These are phyloP conservation scores for Chrysina gloriosa DNA, from an alignment of 2,888 invertebrate species.

Conservation along the genomic window DNA sequence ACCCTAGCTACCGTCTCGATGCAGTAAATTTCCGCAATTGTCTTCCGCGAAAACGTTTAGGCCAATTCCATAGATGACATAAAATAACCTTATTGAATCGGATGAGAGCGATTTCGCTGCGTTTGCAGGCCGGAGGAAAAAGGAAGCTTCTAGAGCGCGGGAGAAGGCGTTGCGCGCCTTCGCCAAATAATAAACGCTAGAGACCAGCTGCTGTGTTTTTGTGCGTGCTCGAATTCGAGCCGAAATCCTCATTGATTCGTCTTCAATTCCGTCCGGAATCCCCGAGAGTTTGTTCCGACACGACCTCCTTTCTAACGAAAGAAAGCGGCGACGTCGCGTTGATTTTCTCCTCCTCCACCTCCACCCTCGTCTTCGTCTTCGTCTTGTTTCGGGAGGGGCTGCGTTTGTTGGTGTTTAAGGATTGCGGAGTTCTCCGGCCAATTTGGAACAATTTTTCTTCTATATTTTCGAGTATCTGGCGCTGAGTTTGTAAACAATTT, in stretches of 20 bases:
- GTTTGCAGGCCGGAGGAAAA: constrained; percentile 30
- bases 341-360: neutral
- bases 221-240: constrained; percentile 29
- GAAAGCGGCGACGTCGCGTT: constrained; percentile 34
- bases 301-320: constrained; percentile 14
- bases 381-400: neutral
- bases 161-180: neutral
- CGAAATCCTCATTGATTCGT: constrained; percentile 39
- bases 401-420: constrained; percentile 15
- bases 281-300: constrained; percentile 29
- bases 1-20: neutral
- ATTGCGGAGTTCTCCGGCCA: constrained; percentile 15
- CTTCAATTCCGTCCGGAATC: constrained; percentile 35
- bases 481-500: constrained; percentile 22
- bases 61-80: constrained; percentile 11
- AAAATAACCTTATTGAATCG: constrained; percentile 40
- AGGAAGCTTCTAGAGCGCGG: neutral
- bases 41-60: neutral
- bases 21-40: neutral
- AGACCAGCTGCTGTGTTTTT: constrained; percentile 39
- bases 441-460: constrained; percentile 19
- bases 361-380: no score
- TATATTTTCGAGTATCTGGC: neutral
- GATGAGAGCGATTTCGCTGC: constrained; percentile 39
- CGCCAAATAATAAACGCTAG: constrained; percentile 43